A percentile compares a stretch with the other conserved stretches of the same genome.
phyloP scores from a whole-genome alignment of 1,140 invertebrate species.

The Zaprionus inermis region DNA sequence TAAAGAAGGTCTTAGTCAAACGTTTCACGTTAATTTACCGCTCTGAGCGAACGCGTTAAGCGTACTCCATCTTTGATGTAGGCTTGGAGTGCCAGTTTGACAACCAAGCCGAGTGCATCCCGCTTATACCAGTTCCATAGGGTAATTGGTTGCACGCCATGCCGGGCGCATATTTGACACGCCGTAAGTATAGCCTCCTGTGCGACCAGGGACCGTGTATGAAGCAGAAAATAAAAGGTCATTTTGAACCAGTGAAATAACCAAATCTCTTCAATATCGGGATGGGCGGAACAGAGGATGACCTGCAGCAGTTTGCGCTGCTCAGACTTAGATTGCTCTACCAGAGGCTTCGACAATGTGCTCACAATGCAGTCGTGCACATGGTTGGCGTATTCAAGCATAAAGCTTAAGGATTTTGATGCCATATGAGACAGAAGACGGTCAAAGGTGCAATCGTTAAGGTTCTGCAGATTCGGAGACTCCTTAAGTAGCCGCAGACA shows the following conservation, averaged over 20 bases:
- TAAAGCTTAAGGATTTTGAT: constrained; percentile 23
- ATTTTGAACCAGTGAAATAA: constrained; percentile 86
- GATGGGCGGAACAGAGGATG: constrained; percentile 52
- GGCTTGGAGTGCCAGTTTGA: constrained; percentile 86
- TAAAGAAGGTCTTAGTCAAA: too few species aligned
- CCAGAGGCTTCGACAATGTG: constrained; percentile 29
- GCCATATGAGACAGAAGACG: constrained; percentile 41
- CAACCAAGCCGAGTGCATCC: constrained; percentile 86
- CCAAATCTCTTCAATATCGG: constrained; percentile 82
- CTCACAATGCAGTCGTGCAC: constrained; percentile 43
- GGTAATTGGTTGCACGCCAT: constrained; percentile 86
- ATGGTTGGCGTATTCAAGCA: constrained; percentile 32
- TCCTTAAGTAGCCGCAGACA: constrained; percentile 37
- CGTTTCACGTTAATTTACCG: constrained; percentile 74
- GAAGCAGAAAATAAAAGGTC: constrained; percentile 87
- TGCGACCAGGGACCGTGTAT: constrained; percentile 87
- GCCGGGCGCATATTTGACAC: constrained; percentile 86
- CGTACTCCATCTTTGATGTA: constrained; percentile 85
- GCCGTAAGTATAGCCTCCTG: constrained; percentile 87
- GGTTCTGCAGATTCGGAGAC: neutral
- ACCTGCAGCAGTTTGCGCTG: constrained; percentile 52
- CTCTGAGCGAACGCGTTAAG: constrained; percentile 78
- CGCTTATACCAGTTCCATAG: constrained; percentile 89
- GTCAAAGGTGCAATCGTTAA: constrained; percentile 29
- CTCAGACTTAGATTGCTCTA: constrained; percentile 27